phyloP scores from a whole-genome alignment of 2,113 vertebrate genomes.

The Dissostichus mawsoni region DNA sequence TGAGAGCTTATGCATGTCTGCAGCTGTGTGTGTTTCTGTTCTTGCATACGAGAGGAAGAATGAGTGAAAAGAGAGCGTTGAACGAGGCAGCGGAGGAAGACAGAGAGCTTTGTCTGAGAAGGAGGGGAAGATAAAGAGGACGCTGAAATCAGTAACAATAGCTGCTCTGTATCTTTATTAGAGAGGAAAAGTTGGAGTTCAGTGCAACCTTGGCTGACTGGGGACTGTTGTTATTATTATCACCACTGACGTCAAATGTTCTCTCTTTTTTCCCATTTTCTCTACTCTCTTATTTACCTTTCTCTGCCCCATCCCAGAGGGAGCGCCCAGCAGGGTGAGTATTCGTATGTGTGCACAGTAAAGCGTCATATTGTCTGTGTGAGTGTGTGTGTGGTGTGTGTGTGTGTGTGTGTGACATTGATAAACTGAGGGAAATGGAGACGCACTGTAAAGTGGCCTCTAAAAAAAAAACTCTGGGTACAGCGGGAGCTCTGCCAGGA shows the following conservation, averaged over 20 bases:
- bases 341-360: conserved; percentile 38
- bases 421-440: conserved; percentile 62
- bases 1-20: conserved; percentile 50
- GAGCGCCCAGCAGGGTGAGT: conserved; percentile 88
- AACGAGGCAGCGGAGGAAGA: conserved; percentile 60
- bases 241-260: conserved; percentile 79
- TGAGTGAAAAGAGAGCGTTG: conserved; percentile 53
- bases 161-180: conserved; percentile 74
- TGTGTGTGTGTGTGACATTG: conserved; percentile 46
- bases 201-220: conserved; percentile 75
- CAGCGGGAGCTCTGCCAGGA: conserved; percentile 60
- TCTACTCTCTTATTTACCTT: conserved; percentile 35
- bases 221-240: conserved; percentile 80
- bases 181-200: conserved; percentile 65
- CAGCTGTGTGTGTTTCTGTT: conserved; percentile 57
- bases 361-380: conserved; percentile 9
- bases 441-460: conserved; percentile 57
- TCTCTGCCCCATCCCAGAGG: conserved; percentile 77
- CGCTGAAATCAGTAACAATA: conserved; percentile 63
- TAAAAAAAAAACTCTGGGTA: conserved; percentile 11
- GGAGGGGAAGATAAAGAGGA: conserved; percentile 35
- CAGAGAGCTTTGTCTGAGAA: conserved; percentile 57
- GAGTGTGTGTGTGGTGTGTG: conserved; percentile 41
- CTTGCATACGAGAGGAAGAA: conserved; percentile 45
- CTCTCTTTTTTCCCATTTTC: conserved; percentile 32